phyloP scores from a whole-genome alignment of 2,113 vertebrate genomes.

The Neotragus moschatus region DNA sequence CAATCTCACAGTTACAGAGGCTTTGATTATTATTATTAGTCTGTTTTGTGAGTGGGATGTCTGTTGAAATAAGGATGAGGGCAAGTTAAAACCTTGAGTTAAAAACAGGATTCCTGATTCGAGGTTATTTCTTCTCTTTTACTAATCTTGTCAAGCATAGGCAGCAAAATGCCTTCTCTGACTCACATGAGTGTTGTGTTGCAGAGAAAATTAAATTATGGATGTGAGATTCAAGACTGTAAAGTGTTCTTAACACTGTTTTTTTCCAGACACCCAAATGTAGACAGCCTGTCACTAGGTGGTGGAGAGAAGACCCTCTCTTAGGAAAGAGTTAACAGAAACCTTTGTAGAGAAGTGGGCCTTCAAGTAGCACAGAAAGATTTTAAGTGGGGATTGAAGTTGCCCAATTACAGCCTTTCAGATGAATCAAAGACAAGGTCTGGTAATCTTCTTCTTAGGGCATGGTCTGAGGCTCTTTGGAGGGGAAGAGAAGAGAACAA shows the following conservation, averaged over 20 bases:
- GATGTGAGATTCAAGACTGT: neutral
- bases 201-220: neutral
- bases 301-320: neutral
- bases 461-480: neutral
- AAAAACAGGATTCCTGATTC: neutral
- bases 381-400: constrained; percentile 55
- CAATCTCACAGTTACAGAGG: neutral
- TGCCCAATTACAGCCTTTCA: constrained; percentile 55
- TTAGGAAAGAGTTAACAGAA: constrained; percentile 26
- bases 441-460: neutral
- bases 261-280: neutral
- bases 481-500: constrained; percentile 3
- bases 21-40: neutral
- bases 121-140: neutral
- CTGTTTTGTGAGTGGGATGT: neutral
- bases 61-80: neutral
- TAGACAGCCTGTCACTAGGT: neutral
- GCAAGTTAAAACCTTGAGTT: neutral
- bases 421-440: constrained; percentile 59
- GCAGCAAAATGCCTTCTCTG: neutral
- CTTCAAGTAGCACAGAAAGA: constrained; percentile 28
- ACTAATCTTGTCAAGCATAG: neutral
- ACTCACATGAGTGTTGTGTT: neutral
- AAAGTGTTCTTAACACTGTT: neutral
- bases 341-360: constrained; percentile 1